Evolutionary conservation across 2,113 vertebrate species (phyloP).

Genomic region (Triplophysa rosa): DNA sequence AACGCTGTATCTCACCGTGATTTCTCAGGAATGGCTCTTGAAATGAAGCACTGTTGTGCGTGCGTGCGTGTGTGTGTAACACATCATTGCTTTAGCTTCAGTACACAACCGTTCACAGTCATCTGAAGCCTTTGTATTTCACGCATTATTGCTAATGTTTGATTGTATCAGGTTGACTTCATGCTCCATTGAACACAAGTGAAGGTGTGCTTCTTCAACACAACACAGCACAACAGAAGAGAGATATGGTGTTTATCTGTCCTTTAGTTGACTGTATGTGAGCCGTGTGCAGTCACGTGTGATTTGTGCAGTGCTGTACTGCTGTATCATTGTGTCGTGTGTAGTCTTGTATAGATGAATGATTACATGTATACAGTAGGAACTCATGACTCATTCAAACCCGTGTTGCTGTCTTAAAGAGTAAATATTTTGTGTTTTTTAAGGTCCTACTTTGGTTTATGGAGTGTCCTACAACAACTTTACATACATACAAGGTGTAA

Average conservation of each 20-base stretch:
- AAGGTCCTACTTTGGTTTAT: too few species aligned
- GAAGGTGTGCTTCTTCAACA: too few species aligned
- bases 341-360: too few species aligned
- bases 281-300: too few species aligned
- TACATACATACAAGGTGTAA: too few species aligned
- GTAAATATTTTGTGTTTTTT: too few species aligned
- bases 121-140: conserved; percentile 67
- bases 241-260: background rate
- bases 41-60: conserved; percentile 22
- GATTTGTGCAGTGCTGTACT: too few species aligned
- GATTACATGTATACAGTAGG: too few species aligned
- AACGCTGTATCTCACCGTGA: conserved; percentile 6
- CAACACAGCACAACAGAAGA: conserved; percentile 55
- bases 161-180: conserved; percentile 67
- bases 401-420: too few species aligned
- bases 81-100: conserved; percentile 40
- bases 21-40: background rate
- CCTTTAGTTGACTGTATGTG: background rate
- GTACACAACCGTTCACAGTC: conserved; percentile 29
- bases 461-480: too few species aligned
- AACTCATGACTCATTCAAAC: too few species aligned
- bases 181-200: conserved; percentile 61
- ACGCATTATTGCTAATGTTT: conserved; percentile 66
- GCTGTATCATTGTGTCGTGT: too few species aligned
- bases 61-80: background rate